A percentile compares a stretch with the other conserved stretches of the same genome.
Conservation (phyloP, 2,888 invertebrate genomes). For the Ornithoptera priamus region DNA sequence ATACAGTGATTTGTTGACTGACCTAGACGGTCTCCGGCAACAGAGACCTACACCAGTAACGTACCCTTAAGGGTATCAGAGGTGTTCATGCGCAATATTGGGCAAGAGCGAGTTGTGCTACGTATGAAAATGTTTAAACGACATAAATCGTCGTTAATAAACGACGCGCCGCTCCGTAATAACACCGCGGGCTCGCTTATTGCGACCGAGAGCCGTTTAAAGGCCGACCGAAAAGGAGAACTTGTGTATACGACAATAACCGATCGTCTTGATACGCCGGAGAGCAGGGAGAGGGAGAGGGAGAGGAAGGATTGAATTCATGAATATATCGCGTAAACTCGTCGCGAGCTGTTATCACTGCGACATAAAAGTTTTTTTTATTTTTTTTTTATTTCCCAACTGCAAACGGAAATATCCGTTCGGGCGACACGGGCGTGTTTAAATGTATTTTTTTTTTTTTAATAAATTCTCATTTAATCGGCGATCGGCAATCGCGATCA, state of each 20-base stretch:
- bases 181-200: constrained; percentile 4
- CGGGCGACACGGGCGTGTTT: constrained; percentile 48
- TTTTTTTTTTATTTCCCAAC: constrained; percentile 35
- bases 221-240: constrained; percentile 17
- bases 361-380: constrained; percentile 61
- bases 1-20: no score
- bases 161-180: background rate
- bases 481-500: constrained; percentile 63
- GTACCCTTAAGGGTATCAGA: no score
- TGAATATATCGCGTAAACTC: constrained; percentile 72
- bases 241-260: constrained; percentile 43
- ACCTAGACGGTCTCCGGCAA: no score
- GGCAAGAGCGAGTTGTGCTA: no score
- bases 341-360: constrained; percentile 58
- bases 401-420: constrained; percentile 38
- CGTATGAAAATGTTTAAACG: no score
- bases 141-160: no score
- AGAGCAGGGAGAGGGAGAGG: constrained; percentile 33
- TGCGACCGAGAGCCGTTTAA: constrained; percentile 7
- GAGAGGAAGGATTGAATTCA: constrained; percentile 69
- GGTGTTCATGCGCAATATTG: no score
- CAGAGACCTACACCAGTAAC: no score
- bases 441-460: constrained; percentile 46
- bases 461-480: constrained; percentile 67
- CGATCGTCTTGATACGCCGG: constrained; percentile 54